Base-by-base conservation (phyloP, 2,797 vertebrate species). In the Distichodus sexfasciatus region DNA sequence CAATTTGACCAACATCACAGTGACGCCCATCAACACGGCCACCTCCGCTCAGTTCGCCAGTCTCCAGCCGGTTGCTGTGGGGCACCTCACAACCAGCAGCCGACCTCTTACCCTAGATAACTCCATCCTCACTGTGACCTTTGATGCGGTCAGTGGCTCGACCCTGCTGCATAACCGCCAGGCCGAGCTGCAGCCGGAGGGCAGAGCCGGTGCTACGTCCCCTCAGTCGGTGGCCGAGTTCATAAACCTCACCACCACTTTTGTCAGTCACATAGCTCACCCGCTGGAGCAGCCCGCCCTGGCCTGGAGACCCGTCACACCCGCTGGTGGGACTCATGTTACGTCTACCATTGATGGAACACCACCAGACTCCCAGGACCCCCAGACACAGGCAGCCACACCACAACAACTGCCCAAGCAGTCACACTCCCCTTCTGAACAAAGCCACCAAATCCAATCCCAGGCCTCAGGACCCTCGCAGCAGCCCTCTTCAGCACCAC, bases 61-160 rank as follows among this genome's bases (percentile, higher is more conserved):
- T 80, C 92, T 99, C 36, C 97, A 97, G 85, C 95, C 97, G 0
- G 94, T 99, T 5, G 93, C 96, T 0, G 93, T 98, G 19, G 89
- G 95, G 36, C 95, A 96, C 78, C 91, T 98, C 66, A 81, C 90
- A 0, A 57, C 93, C 50, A 84, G 89, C 0, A 95, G 98, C 31
- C 92, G 95, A 11, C 93, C 97, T 44, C 85, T 99, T 61, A 94
- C 94, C 15, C 90, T 99, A 72, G 97, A 99, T 90, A 98, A 92
- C 87, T 97, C 96, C 23, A 98, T 99, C 84, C 93, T 99, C 81
- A 98, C 97, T 0, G 96, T 99, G 76, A 99, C 96, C 19, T 98
- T 99, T 1, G 96, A 99, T 79, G 86, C 96, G 0, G 94, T 99
- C 85, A 96, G 95, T 0, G 93, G 95, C 71, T 94, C 95, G 0